phyloP scores from a whole-genome alignment of 2,888 invertebrate species.

The Conus canariensis region DNA sequence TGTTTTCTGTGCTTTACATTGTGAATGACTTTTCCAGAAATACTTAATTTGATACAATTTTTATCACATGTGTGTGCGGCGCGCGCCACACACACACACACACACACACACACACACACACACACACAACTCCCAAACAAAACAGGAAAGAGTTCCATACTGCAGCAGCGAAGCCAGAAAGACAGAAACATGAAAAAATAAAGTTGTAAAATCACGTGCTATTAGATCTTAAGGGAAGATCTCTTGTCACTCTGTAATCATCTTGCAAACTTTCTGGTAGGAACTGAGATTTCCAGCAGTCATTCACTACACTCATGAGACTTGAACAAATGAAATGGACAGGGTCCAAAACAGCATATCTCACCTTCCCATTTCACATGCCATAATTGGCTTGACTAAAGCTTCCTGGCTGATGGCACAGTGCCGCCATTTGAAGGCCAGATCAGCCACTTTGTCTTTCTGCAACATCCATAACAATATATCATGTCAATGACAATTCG shows the following conservation, averaged over 20 bases:
- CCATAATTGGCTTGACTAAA: slow-evolving; percentile 92
- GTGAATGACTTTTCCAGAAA: no score
- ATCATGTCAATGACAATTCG: neutral
- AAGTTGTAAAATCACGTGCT: no score
- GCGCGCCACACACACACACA: neutral
- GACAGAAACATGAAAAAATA: no score
- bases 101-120: neutral
- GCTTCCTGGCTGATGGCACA: slow-evolving; percentile 91
- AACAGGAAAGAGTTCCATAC: neutral
- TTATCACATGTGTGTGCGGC: slow-evolving; percentile 31
- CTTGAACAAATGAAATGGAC: no score
- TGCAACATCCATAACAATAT: slow-evolving; percentile 78
- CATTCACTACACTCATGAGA: no score
- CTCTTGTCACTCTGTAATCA: no score
- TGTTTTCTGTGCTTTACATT: no score
- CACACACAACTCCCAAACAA: neutral
- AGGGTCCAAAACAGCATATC: neutral
- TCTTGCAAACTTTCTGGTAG: no score
- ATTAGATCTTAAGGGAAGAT: no score
- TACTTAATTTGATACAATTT: no score
- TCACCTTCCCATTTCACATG: slow-evolving; percentile 90
- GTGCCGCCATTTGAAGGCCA: slow-evolving; percentile 95
- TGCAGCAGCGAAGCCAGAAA: no score
- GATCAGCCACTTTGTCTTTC: slow-evolving; percentile 97
- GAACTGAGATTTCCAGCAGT: no score